Evolutionary conservation across 2,797 vertebrate genomes (phyloP).

Genomic region (Phataginus tricuspis): DNA sequence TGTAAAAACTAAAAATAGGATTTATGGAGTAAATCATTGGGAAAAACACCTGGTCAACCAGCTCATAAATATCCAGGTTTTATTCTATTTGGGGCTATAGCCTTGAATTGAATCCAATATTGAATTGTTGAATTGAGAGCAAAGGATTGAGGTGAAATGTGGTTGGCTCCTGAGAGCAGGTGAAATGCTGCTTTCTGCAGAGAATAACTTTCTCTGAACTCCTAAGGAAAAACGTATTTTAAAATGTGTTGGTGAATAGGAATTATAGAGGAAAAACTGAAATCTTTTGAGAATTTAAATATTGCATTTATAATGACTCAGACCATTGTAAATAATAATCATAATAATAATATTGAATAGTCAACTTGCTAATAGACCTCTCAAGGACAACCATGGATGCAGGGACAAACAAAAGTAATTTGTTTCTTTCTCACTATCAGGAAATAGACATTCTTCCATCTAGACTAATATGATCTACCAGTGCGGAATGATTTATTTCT

Average conservation of each 20-base stretch:
- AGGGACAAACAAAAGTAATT: conserved; percentile 64
- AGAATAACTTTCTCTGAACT: conserved; percentile 56
- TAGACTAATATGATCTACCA: conserved; percentile 66
- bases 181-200: conserved; percentile 46
- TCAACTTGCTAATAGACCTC: conserved; percentile 35
- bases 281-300: conserved; percentile 49
- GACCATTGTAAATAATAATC: background rate
- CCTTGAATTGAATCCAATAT: conserved; percentile 56
- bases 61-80: conserved; percentile 62
- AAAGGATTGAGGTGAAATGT: conserved; percentile 56
- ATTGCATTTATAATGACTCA: conserved; percentile 29
- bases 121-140: conserved; percentile 59
- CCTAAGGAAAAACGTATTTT: conserved; percentile 19
- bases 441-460: conserved; percentile 61
- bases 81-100: conserved; percentile 55
- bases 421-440: conserved; percentile 65
- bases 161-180: conserved; percentile 5
- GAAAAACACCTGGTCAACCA: conserved; percentile 38
- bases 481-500: conserved; percentile 71
- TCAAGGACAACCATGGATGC: conserved; percentile 54
- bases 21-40: conserved; percentile 61
- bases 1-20: conserved; percentile 63
- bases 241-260: conserved; percentile 32
- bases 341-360: background rate
- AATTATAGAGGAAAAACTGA: conserved; percentile 30